Evolutionary conservation across 2,888 invertebrate species (phyloP).

Genomic region (Rhopalosiphum nymphaeae): DNA sequence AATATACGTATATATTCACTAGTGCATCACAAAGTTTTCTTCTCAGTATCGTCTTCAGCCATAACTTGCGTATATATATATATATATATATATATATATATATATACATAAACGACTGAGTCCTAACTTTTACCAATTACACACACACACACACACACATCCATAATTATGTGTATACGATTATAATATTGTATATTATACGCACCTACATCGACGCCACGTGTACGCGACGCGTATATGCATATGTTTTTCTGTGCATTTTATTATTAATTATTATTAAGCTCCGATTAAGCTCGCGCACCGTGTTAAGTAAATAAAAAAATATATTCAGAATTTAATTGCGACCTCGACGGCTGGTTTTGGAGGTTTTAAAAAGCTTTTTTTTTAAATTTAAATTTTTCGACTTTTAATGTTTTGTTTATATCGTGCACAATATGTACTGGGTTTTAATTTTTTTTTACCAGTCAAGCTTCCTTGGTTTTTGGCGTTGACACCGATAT

Average conservation of each 20-base stretch:
- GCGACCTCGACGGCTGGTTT: neutral
- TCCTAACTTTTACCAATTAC: conserved; percentile 34
- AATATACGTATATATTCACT: neutral
- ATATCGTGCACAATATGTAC: neutral
- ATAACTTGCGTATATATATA: neutral
- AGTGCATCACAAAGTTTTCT: conserved; percentile 26
- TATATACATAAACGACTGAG: neutral
- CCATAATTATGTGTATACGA: neutral
- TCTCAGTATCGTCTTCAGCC: conserved; percentile 6
- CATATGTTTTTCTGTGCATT: neutral
- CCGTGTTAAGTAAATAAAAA: neutral
- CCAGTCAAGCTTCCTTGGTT: neutral
- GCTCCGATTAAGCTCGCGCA: neutral
- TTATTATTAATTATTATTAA: neutral
- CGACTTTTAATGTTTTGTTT: neutral
- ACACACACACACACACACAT: neutral
- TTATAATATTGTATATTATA: neutral
- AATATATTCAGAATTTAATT: neutral
- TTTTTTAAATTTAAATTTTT: neutral
- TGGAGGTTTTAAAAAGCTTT: neutral
- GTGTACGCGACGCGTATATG: neutral
- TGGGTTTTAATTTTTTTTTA: neutral
- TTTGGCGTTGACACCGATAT: neutral
- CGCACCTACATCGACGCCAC: neutral
- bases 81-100: neutral